Evolutionary conservation across 2,797 vertebrate species (phyloP).

Genomic region (Pangasius macronema): DNA sequence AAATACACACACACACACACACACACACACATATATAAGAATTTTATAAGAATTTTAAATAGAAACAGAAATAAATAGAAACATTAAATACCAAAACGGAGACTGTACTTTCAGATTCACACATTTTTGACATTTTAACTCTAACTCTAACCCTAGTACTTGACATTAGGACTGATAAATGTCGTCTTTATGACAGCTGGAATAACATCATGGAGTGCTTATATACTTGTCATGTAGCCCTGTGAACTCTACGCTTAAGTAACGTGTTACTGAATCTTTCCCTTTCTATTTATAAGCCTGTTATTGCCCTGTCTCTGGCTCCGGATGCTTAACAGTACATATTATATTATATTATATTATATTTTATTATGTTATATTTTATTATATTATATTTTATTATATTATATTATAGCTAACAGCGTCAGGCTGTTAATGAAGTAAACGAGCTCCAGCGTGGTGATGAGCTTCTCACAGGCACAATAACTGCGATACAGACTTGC

Average conservation of each 20-base stretch:
- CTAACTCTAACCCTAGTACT: no score
- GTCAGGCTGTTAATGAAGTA: slow-evolving; percentile 7
- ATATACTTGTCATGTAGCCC: neutral
- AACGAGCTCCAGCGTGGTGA: neutral
- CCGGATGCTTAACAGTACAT: neutral
- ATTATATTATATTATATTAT: neutral
- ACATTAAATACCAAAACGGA: no score
- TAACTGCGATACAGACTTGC: neutral
- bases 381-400: neutral
- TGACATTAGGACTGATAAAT: neutral
- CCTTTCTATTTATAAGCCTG: neutral
- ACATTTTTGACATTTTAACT: no score
- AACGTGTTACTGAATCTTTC: neutral
- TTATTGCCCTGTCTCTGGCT: neutral
- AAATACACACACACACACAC: neutral
- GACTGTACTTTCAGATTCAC: no score
- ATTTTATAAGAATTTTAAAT: neutral
- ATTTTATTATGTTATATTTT: neutral
- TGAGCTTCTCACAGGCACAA: neutral
- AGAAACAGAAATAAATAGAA: neutral
- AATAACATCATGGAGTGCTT: neutral
- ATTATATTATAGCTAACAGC: neutral
- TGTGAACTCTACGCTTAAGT: neutral
- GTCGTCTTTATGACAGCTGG: neutral
- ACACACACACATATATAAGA: no score